phyloP scores from a whole-genome alignment of 2,113 vertebrate species.

The Ammodytes marinus region DNA sequence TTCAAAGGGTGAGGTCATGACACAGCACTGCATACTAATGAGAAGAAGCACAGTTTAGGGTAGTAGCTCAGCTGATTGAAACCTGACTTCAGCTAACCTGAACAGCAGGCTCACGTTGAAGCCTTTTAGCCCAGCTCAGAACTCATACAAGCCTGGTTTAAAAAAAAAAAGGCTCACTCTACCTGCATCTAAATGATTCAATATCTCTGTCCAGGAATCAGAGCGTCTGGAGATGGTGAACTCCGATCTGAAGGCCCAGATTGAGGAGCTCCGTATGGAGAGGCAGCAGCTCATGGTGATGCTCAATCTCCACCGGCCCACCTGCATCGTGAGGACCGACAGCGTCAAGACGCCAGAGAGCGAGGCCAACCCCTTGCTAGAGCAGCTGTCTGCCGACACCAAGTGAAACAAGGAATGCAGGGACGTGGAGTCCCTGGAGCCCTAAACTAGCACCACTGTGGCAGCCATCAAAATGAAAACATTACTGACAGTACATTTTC shows the following conservation, averaged over 20 bases:
- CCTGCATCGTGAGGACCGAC: constrained; percentile 95
- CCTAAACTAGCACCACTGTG: constrained; percentile 22
- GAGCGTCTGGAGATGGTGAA: constrained; percentile 97
- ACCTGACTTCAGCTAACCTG: constrained; percentile 6
- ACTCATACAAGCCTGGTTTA: not conserved
- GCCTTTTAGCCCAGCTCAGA: not conserved
- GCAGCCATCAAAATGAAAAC: constrained; percentile 53
- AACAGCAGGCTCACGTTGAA: constrained; percentile 3
- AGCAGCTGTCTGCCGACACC: constrained; percentile 87
- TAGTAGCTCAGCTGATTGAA: not conserved
- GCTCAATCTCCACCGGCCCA: constrained; percentile 95
- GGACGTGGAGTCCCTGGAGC: constrained; percentile 13
- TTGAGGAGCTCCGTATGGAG: constrained; percentile 95
- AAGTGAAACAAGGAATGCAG: constrained; percentile 63
- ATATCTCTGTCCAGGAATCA: constrained; percentile 86
- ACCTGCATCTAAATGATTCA: constrained; percentile 1
- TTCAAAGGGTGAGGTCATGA: constrained; percentile 90
- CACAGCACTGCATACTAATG: constrained; percentile 21
- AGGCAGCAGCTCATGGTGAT: constrained; percentile 95
- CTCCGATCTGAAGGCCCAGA: constrained; percentile 94
- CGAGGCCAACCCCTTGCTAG: constrained; percentile 90
- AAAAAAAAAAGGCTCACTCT: not conserved
- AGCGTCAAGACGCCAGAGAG: constrained; percentile 93
- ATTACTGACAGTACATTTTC: constrained; percentile 67
- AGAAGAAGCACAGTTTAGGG: constrained; percentile 14